These are phyloP conservation scores for Malurus splendens DNA, from an alignment of 2,797 vertebrate species.

Conservation along the genomic window DNA sequence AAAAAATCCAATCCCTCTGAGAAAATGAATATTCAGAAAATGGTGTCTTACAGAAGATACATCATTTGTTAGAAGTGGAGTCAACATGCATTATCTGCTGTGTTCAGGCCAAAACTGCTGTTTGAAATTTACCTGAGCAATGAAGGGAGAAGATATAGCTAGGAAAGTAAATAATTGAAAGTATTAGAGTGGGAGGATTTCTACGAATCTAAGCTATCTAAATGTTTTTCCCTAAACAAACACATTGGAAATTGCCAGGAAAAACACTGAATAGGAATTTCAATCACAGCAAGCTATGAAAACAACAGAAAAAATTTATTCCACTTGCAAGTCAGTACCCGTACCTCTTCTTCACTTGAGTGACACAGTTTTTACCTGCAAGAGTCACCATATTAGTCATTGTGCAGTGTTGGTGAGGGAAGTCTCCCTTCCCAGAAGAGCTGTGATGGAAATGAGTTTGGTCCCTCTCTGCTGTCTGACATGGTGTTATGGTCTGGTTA, in stretches of 20 bases:
- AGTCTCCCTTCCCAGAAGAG: background rate
- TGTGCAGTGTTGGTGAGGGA: background rate
- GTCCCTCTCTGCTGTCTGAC: background rate
- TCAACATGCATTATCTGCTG: constrained; percentile 4
- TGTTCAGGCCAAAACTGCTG: background rate
- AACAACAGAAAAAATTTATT: background rate
- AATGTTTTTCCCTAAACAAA: background rate
- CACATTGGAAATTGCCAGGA: background rate
- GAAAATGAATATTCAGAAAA: constrained; percentile 25
- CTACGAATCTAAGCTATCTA: background rate
- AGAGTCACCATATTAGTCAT: background rate
- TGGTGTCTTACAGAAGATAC: background rate
- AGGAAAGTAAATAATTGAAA: background rate
- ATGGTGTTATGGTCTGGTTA: background rate
- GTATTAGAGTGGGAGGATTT: background rate
- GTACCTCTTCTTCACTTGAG: background rate
- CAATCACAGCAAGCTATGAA: background rate
- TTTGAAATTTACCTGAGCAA: constrained; percentile 18
- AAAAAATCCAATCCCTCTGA: background rate
- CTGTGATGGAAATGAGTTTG: background rate
- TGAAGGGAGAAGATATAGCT: background rate
- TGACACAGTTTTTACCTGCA: background rate
- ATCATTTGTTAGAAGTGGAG: background rate
- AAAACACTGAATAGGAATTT: background rate
- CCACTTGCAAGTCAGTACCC: background rate